Evolutionary conservation across 2,888 invertebrate genomes (phyloP).

Genomic region (Drosophila cognata): DNA sequence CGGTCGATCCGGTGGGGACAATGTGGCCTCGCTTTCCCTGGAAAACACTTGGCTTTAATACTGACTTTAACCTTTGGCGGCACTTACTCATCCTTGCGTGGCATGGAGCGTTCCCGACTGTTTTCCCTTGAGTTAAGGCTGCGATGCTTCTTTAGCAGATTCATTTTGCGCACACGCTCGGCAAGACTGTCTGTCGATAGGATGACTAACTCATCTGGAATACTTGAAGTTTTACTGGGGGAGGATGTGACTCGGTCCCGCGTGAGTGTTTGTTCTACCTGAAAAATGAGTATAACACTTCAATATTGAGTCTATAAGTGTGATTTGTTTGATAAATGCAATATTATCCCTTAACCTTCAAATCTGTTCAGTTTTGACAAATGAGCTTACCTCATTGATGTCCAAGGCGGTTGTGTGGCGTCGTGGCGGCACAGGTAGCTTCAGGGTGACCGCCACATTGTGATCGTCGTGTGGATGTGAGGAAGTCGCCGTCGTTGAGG

Average conservation of each 20-base stretch:
- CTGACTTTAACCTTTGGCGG: rapidly evolving
- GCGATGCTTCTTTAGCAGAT: conserved; percentile 85
- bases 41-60: neutral
- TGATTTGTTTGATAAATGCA: neutral
- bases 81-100: conserved; percentile 83
- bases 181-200: conserved; percentile 89
- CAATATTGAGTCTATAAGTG: neutral
- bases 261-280: conserved; percentile 85
- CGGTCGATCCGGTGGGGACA: conserved; percentile 79
- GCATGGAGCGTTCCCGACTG: conserved; percentile 83
- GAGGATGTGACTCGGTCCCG: conserved; percentile 86
- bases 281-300: conserved; percentile 11
- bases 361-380: neutral
- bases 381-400: conserved; percentile 76
- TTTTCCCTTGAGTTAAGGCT: conserved; percentile 83
- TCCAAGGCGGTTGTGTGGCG: conserved; percentile 87
- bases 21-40: conserved; percentile 71
- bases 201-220: conserved; percentile 87
- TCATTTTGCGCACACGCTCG: conserved; percentile 89
- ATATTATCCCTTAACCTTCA: neutral
- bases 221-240: conserved; percentile 85
- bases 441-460: conserved; percentile 88
- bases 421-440: conserved; percentile 89
- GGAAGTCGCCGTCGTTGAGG: conserved; percentile 11
- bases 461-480: conserved; percentile 86